Evolutionary conservation across 2,113 vertebrate genomes (phyloP), one percentile per base, ranked within the genome.

Genomic region (Leiothrix lutea): DNA sequence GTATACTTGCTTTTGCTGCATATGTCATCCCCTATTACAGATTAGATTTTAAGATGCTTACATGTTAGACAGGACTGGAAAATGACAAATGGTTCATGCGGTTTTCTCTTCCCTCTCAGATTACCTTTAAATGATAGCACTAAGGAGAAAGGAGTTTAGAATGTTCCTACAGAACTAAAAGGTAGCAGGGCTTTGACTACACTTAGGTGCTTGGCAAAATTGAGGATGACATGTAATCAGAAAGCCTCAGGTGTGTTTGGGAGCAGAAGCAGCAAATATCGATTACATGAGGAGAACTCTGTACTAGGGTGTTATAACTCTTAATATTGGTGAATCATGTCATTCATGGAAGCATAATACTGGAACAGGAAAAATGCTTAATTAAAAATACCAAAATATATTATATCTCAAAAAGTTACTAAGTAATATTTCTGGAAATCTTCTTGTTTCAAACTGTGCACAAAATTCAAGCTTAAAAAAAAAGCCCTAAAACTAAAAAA

Each of bases 221-320:
- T 82, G 79, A 90, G 53, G 82, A 73, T 97, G 95, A 92, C 93
- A 70, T 33, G 58, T 92, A 94, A 92, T 96, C 72, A 94, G 80
- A 96, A 96, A 81, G 77, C 26, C 72, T 88, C 75, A 94, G 70
- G 62, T 96, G 91, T 80, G 36, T 80, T 91, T 80, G 56, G 60
- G 71, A 96, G 40, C 33, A 53, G 72, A 82, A 81, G 72, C 45
- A 80, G 79, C 60, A 81, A 69, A 42, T 92, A 95, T 62, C 0
- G 10, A 88, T 96, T 92, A 44, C 33, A 25, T 35, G 64, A 93
- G 61, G 56, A 91, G 33, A 77, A 15, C 21, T 74, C 56, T 86
- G 60, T 66, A 19, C 74, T 72, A 62, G 48, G 58, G 53, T 88
- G 51, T 82, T 79, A 77, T 40, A 86, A 36, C 17, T 78, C 23